phyloP scores from a whole-genome alignment of 2,113 vertebrate species.

The Dasyprocta punctata region DNA sequence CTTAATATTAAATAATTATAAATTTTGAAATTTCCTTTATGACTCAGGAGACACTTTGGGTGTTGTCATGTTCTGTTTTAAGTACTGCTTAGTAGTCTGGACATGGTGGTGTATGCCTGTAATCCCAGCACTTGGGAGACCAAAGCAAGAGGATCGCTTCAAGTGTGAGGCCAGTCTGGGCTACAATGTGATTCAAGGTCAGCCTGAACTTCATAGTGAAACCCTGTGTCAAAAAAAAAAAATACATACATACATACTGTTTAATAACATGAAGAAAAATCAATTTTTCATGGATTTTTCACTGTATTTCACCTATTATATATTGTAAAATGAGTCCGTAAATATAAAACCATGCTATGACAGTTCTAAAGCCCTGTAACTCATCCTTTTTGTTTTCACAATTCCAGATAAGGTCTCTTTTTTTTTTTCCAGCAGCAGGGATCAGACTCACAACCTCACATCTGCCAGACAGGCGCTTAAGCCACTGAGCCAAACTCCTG shows the following conservation, averaged over 20 bases:
- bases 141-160: too few species aligned
- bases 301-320: background rate
- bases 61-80: background rate
- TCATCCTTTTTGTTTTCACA: background rate
- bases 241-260: background rate
- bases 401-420: background rate
- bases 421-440: too few species aligned
- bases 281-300: background rate
- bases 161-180: too few species aligned
- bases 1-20: conserved; percentile 37
- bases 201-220: too few species aligned
- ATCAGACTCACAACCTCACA: too few species aligned
- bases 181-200: too few species aligned
- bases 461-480: too few species aligned
- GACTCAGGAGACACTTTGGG: conserved; percentile 32
- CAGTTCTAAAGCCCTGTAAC: background rate
- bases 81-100: background rate
- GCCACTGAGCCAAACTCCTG: too few species aligned
- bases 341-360: background rate
- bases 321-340: conserved; percentile 17
- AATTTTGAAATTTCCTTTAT: background rate
- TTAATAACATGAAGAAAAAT: background rate
- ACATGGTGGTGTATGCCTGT: too few species aligned
- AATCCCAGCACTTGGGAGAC: too few species aligned
- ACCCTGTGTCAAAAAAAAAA: too few species aligned